Percentiles rank a stretch among this genome's conserved stretches.
Conservation (phyloP, 2,113 vertebrate genomes). For the Catharus minimus region DNA sequence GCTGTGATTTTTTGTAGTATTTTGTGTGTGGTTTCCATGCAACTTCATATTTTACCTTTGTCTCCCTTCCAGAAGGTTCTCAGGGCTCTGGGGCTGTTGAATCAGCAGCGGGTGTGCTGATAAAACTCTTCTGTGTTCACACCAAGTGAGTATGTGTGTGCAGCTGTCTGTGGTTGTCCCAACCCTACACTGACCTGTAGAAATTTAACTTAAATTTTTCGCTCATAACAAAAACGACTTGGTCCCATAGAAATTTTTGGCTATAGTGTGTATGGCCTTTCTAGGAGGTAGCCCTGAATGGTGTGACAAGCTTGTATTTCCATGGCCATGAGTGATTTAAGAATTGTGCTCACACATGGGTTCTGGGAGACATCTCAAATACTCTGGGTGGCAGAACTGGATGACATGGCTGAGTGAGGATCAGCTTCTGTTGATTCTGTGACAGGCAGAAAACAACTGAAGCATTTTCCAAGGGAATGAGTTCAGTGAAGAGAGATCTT, state of each 20-base stretch:
- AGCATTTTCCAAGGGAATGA: neutral
- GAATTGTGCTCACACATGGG: neutral
- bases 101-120: slow-evolving; percentile 90
- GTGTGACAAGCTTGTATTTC: neutral
- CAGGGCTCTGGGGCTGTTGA: slow-evolving; percentile 84
- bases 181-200: neutral
- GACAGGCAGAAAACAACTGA: neutral
- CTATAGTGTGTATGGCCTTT: neutral
- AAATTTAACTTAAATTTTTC: neutral
- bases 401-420: neutral
- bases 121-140: slow-evolving; percentile 97
- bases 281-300: neutral
- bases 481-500: neutral
- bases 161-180: neutral
- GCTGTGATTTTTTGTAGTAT: neutral
- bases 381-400: neutral
- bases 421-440: neutral
- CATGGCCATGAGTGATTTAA: neutral
- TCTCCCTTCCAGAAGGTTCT: slow-evolving; percentile 79
- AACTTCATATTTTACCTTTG: neutral
- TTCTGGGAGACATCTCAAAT: neutral
- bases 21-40: neutral
- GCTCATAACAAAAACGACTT: neutral
- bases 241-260: neutral
- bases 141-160: slow-evolving; percentile 86